Percentiles rank a stretch among this genome's conserved stretches.
phyloP scores from a whole-genome alignment of 2,797 vertebrate genomes.

The Argya squamiceps region DNA sequence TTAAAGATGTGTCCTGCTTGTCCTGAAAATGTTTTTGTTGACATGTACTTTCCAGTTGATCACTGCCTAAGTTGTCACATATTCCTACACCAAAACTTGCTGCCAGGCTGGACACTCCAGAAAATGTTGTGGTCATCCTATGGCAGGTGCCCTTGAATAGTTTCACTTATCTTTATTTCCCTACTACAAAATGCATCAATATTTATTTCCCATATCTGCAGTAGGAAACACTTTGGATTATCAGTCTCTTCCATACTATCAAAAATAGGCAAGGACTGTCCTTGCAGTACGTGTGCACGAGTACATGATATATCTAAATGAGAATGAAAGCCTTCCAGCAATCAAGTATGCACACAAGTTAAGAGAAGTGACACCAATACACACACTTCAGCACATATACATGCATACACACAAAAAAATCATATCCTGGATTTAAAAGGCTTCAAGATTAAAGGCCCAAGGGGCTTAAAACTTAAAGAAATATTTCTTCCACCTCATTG shows the following conservation, averaged over 20 bases:
- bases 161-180: not conserved
- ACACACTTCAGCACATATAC: slow-evolving; percentile 41
- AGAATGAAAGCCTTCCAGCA: slow-evolving; percentile 54
- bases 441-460: slow-evolving; percentile 78
- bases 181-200: not conserved
- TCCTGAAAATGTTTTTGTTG: not conserved
- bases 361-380: slow-evolving; percentile 39
- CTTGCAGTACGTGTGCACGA: not conserved
- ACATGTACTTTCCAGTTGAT: not conserved
- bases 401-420: slow-evolving; percentile 50
- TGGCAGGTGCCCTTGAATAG: not conserved
- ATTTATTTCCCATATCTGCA: not conserved
- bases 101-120: not conserved
- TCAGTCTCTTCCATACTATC: not conserved
- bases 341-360: slow-evolving; percentile 54
- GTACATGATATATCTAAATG: slow-evolving; percentile 24
- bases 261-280: not conserved
- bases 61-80: rapidly evolving
- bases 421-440: slow-evolving; percentile 79
- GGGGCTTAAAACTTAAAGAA: slow-evolving; percentile 78
- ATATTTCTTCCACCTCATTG: slow-evolving; percentile 75
- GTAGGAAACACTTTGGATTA: not conserved
- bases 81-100: not conserved
- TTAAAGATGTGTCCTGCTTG: not conserved
- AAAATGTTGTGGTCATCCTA: not conserved